Base-by-base conservation (phyloP, 2,797 vertebrate genomes). In the Ctenopoma kingsleyae region DNA sequence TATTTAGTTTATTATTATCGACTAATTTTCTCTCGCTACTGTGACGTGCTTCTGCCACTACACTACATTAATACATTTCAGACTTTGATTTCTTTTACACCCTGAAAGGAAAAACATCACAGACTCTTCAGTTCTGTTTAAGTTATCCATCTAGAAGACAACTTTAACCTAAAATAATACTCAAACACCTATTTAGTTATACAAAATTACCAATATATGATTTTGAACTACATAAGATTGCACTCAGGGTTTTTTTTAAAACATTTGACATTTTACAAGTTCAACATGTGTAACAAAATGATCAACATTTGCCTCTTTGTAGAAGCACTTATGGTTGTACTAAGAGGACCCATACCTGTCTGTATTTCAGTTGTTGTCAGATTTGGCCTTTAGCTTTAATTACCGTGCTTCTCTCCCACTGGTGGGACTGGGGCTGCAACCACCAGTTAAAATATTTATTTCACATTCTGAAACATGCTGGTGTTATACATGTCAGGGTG, bases 341-440 rank as follows among this genome's bases (percentile, higher is more conserved):
- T 22, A 22, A 54, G 55, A 58, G 11, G 11, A 40, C 38, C 38
- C 4, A 3, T 40, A 13, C 35, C 22, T 52, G n/a, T 44, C 40
- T 51, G 11, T 61, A 4, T 40, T 76, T 71, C 47, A 36, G 55
- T 55, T 67, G 32, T 64, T 9, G 2, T 62, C 70, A 70, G 50
- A 67, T 36, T 55, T 65, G 46, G 40, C 55, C 66, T 69, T 72
- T 47, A 51, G 7, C 23, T 65, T 62, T 54, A 76, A 77, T 73
- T 65, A 25, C 19, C 48, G n/a, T 16, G 27, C 44, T 25, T 59
- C 47, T 41, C 4, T 46, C 38, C 23, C 0, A 2, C 56, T 65
- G 30, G 12, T 59, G n/a, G 48, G 43, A 30, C 7, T 1, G 8
- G 20, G 59, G 64, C 57, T 60, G 43, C 56, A 49, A 20, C 22